These are phyloP conservation scores for Lasioglossum albipes DNA, from an alignment of 1,140 invertebrate species.

Conservation along the genomic window DNA sequence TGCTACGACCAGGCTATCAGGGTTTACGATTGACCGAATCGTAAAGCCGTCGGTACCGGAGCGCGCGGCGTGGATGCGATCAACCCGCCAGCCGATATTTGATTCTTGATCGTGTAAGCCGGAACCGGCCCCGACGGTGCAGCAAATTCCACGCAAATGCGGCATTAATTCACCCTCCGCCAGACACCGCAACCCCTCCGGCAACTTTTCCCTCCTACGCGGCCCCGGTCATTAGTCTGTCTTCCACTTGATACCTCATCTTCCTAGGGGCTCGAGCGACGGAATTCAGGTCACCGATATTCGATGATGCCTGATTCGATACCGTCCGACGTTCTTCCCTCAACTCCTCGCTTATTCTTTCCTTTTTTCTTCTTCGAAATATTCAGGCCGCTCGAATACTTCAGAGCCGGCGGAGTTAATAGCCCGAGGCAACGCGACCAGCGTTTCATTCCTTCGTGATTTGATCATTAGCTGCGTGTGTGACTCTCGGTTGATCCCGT, in stretches of 20 bases:
- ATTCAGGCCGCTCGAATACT: no score
- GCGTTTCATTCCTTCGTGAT: no score
- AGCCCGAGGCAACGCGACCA: no score
- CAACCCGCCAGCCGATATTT: conserved; percentile 24
- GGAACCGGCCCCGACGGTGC: conserved; percentile 20
- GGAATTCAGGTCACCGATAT: conserved; percentile 33
- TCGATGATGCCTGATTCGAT: neutral
- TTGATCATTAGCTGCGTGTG: no score
- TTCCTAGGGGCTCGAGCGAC: conserved; percentile 21
- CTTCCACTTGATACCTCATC: conserved; percentile 36
- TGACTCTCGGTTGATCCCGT: no score
- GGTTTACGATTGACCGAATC: conserved; percentile 65
- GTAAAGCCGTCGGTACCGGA: conserved; percentile 41
- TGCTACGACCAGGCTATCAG: conserved; percentile 41
- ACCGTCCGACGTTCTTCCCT: neutral
- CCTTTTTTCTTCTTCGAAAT: no score
- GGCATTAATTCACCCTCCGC: conserved; percentile 46
- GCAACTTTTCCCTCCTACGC: conserved; percentile 11
- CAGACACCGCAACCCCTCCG: neutral
- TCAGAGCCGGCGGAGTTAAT: no score
- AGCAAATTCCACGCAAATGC: conserved; percentile 49
- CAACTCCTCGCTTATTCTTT: neutral
- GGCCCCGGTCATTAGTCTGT: neutral
- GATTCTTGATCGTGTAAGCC: conserved; percentile 49
- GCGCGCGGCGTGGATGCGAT: neutral